Evolutionary conservation across 1,140 invertebrate species (phyloP).

Genomic region (Monochamus saltuarius): DNA sequence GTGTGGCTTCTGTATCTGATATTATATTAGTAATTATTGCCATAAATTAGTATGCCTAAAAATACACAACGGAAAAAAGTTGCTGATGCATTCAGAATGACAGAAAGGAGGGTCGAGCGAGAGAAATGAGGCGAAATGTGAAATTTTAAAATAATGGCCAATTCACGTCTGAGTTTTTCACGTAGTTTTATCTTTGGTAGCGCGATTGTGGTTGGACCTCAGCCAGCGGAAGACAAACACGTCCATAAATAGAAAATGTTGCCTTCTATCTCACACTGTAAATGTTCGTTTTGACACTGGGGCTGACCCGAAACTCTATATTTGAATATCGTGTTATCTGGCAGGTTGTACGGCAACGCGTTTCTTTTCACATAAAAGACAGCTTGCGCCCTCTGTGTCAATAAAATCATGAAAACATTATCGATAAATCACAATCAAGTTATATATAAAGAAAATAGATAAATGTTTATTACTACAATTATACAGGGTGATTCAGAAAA

Average conservation of each 20-base stretch:
- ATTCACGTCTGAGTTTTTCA: constrained; percentile 34
- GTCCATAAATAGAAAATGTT: constrained; percentile 37
- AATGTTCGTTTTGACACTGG: constrained; percentile 20
- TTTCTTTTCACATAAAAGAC: no score
- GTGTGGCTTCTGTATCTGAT: no score
- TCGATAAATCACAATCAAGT: no score
- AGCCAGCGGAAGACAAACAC: constrained; percentile 42
- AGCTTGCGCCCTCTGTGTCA: no score
- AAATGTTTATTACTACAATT: no score
- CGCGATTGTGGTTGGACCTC: constrained; percentile 32
- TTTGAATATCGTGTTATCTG: no score
- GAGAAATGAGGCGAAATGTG: constrained; percentile 32
- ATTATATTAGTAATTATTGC: no score
- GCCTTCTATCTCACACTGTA: constrained; percentile 35
- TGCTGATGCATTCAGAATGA: constrained; percentile 10
- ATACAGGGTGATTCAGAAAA: no score
- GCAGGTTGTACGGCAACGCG: no score
- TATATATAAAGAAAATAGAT: no score
- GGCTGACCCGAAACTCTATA: background rate
- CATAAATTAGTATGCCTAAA: no score
- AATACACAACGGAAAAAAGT: background rate
- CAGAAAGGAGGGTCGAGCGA: constrained; percentile 1
- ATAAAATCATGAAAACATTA: no score
- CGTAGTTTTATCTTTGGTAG: constrained; percentile 29
- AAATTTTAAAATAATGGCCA: constrained; percentile 35